Base-by-base conservation (phyloP, 2,888 invertebrate genomes). In the Ryuthela nishihirai region DNA sequence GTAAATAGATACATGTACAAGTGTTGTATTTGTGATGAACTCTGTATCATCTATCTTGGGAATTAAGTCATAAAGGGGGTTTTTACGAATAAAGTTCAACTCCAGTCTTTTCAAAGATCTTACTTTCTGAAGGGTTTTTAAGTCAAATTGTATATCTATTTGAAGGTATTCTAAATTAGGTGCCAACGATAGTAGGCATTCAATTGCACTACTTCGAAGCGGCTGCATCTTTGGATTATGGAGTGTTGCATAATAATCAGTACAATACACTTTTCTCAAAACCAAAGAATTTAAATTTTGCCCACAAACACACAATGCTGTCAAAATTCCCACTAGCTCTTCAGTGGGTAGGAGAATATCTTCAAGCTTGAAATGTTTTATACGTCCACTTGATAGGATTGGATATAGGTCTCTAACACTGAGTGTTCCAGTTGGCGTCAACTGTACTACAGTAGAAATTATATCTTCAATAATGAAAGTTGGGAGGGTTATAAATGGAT, bases 401-500 rank as follows among this genome's bases (percentile, higher is more conserved):
- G 20, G 39, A 18, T 49, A 45, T 3, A 60, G 18, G n/a, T 60
- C 54, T 3, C 42, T 44, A 9, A 49, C 44, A 45, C 29, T 35
- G 12, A 56, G n/a, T 4, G 35, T n/a, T 7, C 36, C 34, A 2
- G 24, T 9, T 9, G 52, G 25, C 4, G 46, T 17, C n/a, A 42
- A 3, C 7, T 53, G 17, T 4, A 49, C 7, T 7, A 60, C 49
- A 29, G n/a, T 9, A 17, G 32, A 20, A 18, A 54, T 17, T 10
- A 60, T 15, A 9, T 49, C 50, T 4, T 60, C 46, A 20, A 54
- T 25, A 7, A 54, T 24, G 3, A 15, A 18, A 6, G 54, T 26
- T 2, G 60, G 54, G 1, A 54, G n/a, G 17, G 15, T 26, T 5
- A 25, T 24, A 20, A 60, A 60, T 9, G 58, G 52, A 50, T 54